A percentile compares a stretch with the other conserved stretches of the same genome.
These are phyloP conservation scores for Loris lydekkerianus DNA, from an alignment of 2,797 vertebrate genomes.

Conservation along the genomic window DNA sequence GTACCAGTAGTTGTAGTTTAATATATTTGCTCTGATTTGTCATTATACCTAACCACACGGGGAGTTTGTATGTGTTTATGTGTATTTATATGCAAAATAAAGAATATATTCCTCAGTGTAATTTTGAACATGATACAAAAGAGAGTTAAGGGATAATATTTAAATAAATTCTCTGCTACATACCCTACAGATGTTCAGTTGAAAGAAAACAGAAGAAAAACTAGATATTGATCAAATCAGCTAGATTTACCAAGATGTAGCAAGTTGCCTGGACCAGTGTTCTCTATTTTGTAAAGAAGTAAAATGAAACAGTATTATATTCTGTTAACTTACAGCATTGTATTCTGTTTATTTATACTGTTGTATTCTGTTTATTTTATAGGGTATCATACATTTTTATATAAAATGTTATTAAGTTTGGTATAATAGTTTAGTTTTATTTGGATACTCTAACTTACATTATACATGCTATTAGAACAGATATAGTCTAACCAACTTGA, in stretches of 20 bases:
- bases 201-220: slow-evolving; percentile 8
- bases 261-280: not conserved
- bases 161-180: not conserved
- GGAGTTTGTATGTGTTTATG: not conserved
- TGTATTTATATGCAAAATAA: not conserved
- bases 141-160: slow-evolving; percentile 39
- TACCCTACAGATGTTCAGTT: not conserved
- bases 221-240: not conserved
- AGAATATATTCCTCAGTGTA: not conserved
- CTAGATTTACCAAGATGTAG: not conserved
- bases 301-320: slow-evolving; percentile 74
- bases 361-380: slow-evolving; percentile 76
- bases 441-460: slow-evolving; percentile 62
- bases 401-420: slow-evolving; percentile 83
- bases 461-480: slow-evolving; percentile 59
- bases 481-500: slow-evolving; percentile 52
- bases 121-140: not conserved
- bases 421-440: slow-evolving; percentile 72
- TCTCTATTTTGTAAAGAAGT: slow-evolving; percentile 56
- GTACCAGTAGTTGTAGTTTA: not conserved
- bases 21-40: not conserved
- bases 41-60: not conserved
- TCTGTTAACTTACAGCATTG: slow-evolving; percentile 65
- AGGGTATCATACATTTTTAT: slow-evolving; percentile 65
- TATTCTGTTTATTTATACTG: slow-evolving; percentile 73